Conservation (phyloP, 2,113 vertebrate species). For the Muntiacus reevesi region DNA sequence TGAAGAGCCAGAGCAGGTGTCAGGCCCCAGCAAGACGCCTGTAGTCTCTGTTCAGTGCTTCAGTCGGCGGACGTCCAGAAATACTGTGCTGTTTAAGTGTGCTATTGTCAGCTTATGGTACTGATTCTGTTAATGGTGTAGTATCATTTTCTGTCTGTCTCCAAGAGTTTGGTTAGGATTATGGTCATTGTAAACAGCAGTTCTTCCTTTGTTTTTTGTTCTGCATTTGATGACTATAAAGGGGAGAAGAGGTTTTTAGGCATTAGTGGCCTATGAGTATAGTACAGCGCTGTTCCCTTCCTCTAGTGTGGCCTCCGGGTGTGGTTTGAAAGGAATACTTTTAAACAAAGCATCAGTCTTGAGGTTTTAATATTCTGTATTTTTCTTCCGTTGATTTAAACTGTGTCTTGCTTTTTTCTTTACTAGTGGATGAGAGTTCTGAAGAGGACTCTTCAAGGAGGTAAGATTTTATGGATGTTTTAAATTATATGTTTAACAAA, state of each 20-base stretch:
- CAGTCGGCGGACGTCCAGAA: not conserved
- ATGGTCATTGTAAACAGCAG: not conserved
- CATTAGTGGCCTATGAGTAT: not conserved
- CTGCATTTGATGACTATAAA: not conserved
- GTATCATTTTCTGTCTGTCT: not conserved
- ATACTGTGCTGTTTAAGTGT: not conserved
- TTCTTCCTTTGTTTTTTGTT: not conserved
- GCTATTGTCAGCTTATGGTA: not conserved
- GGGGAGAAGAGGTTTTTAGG: not conserved
- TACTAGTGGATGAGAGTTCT: constrained; percentile 26
- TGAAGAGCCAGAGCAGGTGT: not conserved
- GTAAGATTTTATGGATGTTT: constrained; percentile 26
- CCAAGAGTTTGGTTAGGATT: not conserved
- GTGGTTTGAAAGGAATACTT: not conserved
- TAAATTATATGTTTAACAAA: not conserved
- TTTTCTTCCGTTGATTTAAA: constrained; percentile 39
- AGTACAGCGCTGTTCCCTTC: not conserved
- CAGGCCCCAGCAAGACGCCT: not conserved
- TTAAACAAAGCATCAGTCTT: not conserved
- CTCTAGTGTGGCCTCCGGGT: not conserved
- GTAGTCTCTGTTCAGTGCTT: not conserved
- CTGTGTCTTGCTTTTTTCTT: constrained; percentile 15
- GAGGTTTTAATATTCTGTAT: not conserved
- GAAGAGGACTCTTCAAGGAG: constrained; percentile 57
- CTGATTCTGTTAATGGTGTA: not conserved